These are phyloP conservation scores for Dicranocentrus wangi DNA, from an alignment of 2,888 invertebrate species.

Conservation along the genomic window DNA sequence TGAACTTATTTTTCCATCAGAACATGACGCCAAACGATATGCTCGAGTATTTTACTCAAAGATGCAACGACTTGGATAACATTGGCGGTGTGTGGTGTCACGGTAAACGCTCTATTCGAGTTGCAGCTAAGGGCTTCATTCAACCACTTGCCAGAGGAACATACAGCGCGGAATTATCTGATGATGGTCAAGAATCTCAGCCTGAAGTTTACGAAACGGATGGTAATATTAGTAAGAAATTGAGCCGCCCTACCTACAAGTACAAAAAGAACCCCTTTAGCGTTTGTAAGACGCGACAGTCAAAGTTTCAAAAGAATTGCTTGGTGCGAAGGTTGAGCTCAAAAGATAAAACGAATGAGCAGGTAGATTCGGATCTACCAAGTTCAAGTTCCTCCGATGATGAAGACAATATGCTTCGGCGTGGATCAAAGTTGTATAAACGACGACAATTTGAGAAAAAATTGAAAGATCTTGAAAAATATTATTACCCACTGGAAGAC, in stretches of 20 bases:
- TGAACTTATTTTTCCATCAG: constrained; percentile 44
- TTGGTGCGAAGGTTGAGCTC: not conserved
- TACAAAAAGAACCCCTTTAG: constrained; percentile 24
- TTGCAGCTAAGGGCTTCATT: constrained; percentile 14
- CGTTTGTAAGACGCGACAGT: not conserved
- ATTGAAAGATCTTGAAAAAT: constrained; percentile 18
- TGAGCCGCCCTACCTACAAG: too few relatives aligned
- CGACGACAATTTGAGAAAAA: constrained; percentile 5
- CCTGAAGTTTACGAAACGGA: constrained; percentile 14
- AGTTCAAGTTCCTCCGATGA: constrained; percentile 31
- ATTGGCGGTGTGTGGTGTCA: not conserved
- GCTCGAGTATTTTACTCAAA: constrained; percentile 57
- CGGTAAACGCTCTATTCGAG: too few relatives aligned
- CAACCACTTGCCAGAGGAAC: not conserved
- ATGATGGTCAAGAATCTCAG: constrained; percentile 40
- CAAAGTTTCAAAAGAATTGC: constrained; percentile 1
- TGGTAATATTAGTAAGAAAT: not conserved
- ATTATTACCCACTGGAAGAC: constrained; percentile 52
- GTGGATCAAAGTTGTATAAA: too few relatives aligned
- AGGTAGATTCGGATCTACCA: constrained; percentile 14
- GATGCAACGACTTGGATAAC: constrained; percentile 41
- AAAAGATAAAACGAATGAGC: not conserved
- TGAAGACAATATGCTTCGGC: constrained; percentile 5
- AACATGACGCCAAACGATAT: constrained; percentile 68
- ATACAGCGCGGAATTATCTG: constrained; percentile 14